Evolutionary conservation across 2,888 invertebrate genomes (phyloP), one percentile per base, ranked within the genome.

Genomic region (Parnassius apollo): DNA sequence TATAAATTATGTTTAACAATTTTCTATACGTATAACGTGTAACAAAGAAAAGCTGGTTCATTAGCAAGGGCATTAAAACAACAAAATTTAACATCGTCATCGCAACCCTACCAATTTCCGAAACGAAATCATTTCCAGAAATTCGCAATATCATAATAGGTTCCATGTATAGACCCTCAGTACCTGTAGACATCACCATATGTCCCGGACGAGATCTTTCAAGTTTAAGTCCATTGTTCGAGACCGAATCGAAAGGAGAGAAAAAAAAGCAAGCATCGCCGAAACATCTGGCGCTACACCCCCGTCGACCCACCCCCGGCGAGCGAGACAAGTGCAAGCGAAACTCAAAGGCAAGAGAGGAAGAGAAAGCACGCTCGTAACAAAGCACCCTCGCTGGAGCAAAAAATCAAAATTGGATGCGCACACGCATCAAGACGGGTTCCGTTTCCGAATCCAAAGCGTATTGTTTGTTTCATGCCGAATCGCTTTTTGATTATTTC

Each of bases 281-380:
- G 65, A 69, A 84, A 84, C 85, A 85, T 85, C 85, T 85, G 85
- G 78, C 81, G 78, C 66, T 70, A 66, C 82, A 80, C 81, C 81
- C 82, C 77, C 75, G 71, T 69, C 75, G 63, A 64, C 65, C 74
- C 78, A 75, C 79, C 82, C 81, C 76, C 80, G 74, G 52, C 62
- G 70, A 74, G 66, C 46, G 78, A 72, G 79, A 82, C 66, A 45
- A 71, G 12, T 7, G 67, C 68, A 75, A 18, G 9, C 9, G 10
- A 10, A 3, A 7, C 1, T 35, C 2, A 2, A 2, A 0, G 49
- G 71, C 13, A 54, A 9, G 72, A 76, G 35, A 59, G 73, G 60
- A 73, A 76, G 0, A 53, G 63, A 42, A 2, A 42, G 4, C 44
- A 10, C 45, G 62, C 65, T 67, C 62, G 64, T 67, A 69, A 70